Evolutionary conservation across 2,113 vertebrate genomes (phyloP).

Genomic region (Lampris incognitus): DNA sequence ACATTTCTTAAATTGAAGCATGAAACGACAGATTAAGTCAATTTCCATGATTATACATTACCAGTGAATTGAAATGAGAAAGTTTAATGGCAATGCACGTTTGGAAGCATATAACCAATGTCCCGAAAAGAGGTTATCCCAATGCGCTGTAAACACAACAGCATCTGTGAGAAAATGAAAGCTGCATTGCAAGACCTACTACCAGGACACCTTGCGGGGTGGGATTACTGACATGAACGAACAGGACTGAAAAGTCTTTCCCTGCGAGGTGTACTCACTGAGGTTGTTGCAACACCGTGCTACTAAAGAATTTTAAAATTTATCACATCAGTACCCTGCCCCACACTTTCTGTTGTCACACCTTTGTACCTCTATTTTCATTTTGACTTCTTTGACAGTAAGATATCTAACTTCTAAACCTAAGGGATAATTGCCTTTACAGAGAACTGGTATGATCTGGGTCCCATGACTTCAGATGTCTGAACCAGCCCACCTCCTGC

Average conservation of each 20-base stretch:
- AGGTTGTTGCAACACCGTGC: constrained; percentile 5
- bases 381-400: constrained; percentile 32
- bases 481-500: constrained; percentile 52
- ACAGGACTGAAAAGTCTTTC: constrained; percentile 20
- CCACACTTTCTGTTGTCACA: constrained; percentile 3
- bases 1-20: too few relatives aligned
- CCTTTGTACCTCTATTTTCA: constrained; percentile 20
- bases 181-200: not conserved
- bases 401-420: constrained; percentile 34
- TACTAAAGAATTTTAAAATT: not conserved
- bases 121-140: not conserved
- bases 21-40: too few relatives aligned
- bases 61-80: too few relatives aligned
- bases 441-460: constrained; percentile 45
- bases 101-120: too few relatives aligned
- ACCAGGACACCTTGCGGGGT: constrained; percentile 4
- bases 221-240: constrained; percentile 35
- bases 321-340: constrained; percentile 5
- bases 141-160: not conserved
- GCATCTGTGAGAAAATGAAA: constrained; percentile 15
- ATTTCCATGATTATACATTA: too few relatives aligned
- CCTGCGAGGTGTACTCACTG: not conserved
- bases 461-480: constrained; percentile 65
- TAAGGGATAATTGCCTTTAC: constrained; percentile 55
- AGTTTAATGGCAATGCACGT: too few relatives aligned